These are phyloP conservation scores for Labroides dimidiatus DNA, from an alignment of 2,797 vertebrate species.

Conservation along the genomic window DNA sequence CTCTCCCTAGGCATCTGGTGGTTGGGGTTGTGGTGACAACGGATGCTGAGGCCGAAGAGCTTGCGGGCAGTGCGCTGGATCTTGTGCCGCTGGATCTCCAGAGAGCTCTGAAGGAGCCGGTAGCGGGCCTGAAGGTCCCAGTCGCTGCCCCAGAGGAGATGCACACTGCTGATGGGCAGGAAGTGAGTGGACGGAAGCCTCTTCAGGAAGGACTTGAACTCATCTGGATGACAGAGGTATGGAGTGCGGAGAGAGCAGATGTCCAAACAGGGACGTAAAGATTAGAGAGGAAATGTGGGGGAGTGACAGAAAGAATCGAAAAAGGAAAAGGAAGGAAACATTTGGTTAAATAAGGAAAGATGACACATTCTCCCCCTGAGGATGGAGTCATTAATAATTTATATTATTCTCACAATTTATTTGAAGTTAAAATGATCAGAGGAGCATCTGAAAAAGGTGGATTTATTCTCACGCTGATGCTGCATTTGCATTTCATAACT, in stretches of 20 bases:
- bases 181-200: slow-evolving; percentile 97
- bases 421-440: not conserved
- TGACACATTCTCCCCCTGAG: not conserved
- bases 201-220: slow-evolving; percentile 99
- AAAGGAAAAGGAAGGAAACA: not conserved
- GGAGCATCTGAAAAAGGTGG: not conserved
- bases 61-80: slow-evolving; percentile 97
- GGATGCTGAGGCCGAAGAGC: slow-evolving; percentile 97
- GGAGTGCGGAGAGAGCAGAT: slow-evolving; percentile 1
- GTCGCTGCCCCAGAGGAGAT: slow-evolving; percentile 98
- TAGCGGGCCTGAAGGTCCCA: slow-evolving; percentile 99
- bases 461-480: not conserved
- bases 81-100: slow-evolving; percentile 93
- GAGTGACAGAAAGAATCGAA: slow-evolving; percentile 1
- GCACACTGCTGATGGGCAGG: slow-evolving; percentile 96
- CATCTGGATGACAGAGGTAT: slow-evolving; percentile 82
- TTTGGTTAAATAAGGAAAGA: not conserved
- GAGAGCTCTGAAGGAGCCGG: slow-evolving; percentile 94
- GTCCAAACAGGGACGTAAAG: slow-evolving; percentile 3
- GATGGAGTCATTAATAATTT: not conserved
- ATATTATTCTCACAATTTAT: not conserved
- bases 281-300: not conserved
- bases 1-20: slow-evolving; percentile 99
- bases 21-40: slow-evolving; percentile 98
- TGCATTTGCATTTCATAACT: no score